Evolutionary conservation across 2,888 invertebrate species (phyloP), one percentile per base, ranked within the genome.

Genomic region (Mimumesa dahlbomi): DNA sequence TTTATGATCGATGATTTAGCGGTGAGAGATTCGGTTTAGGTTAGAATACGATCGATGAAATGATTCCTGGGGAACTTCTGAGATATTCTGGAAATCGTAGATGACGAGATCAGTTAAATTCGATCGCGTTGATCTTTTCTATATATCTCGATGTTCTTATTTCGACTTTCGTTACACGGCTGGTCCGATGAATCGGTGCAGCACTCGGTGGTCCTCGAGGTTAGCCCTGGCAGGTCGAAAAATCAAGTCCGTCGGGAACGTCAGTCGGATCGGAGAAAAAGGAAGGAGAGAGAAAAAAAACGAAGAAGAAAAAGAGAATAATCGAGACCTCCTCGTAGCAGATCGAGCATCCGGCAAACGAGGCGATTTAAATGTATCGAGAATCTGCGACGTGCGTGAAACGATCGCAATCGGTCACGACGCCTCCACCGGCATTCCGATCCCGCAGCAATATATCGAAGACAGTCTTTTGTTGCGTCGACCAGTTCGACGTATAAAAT

Each of bases 351-450:
- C 50, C 50, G 65, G 73, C 68, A 83, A 84, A 81, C 81, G 72
- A 81, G 77, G 68, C 70, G 77, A 81, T 81, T 81, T 81, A 82
- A 82, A 81, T 82, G 79, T 82, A 81, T 83, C 84, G 80, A 77
- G 82, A 80, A 80, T 82, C 58, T 40, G 53, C 50, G 66, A 70
- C 70, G 73, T 66, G 77, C 73, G 73, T 74, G 78, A 59, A 71
- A 69, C 75, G 79, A 84, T 82, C 73, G 75, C 76, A 76, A 77
- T 81, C 80, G 82, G 69, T 76, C 77, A 73, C 68, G 75, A 73
- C 73, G 73, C 73, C 73, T 71, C 71, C 73, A 65, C 73, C 66
- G 46, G 66, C 71, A 71, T 71, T 71, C 73, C 73, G 71, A 58
- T 71, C 71, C 66, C 68, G 61, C 53, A 54, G 73, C 65, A 64